Evolutionary conservation across 2,113 vertebrate species (phyloP).

Genomic region (Saguinus imperator): DNA sequence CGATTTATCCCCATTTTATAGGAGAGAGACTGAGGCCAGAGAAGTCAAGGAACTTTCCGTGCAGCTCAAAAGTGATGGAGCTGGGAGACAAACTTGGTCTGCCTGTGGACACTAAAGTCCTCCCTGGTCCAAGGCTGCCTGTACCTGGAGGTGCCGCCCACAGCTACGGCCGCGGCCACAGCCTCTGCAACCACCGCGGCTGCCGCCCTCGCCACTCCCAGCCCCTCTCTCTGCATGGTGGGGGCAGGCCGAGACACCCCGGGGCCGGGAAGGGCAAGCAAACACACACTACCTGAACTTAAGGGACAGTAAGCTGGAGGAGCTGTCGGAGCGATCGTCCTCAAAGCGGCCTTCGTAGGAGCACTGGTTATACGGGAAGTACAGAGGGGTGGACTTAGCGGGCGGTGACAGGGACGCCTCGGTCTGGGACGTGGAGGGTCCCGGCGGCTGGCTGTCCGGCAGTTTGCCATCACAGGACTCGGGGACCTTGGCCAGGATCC

Average conservation of each 20-base stretch:
- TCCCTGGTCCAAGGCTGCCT: neutral
- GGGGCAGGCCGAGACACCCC: neutral
- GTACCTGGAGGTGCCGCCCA: neutral
- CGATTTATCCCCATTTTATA: neutral
- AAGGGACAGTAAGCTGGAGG: constrained; percentile 88
- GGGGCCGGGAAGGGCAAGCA: neutral
- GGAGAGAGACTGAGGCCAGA: constrained; percentile 57
- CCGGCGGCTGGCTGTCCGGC: constrained; percentile 88
- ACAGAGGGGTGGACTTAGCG: constrained; percentile 90
- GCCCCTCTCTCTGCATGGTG: neutral
- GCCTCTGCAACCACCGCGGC: neutral
- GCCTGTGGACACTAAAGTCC: neutral
- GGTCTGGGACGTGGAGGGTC: constrained; percentile 91
- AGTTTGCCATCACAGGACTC: constrained; percentile 90
- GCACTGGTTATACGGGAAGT: constrained; percentile 94
- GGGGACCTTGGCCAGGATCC: constrained; percentile 93
- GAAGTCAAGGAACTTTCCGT: constrained; percentile 41
- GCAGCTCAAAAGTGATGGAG: neutral
- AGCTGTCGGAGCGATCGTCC: constrained; percentile 89
- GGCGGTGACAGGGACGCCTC: constrained; percentile 89
- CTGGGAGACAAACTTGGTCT: neutral
- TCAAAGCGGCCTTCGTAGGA: constrained; percentile 95
- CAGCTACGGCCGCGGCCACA: neutral
- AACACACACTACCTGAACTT: constrained; percentile 84
- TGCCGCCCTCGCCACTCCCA: neutral